Base-by-base conservation (phyloP, 2,888 invertebrate genomes). In the Empis stercorea region DNA sequence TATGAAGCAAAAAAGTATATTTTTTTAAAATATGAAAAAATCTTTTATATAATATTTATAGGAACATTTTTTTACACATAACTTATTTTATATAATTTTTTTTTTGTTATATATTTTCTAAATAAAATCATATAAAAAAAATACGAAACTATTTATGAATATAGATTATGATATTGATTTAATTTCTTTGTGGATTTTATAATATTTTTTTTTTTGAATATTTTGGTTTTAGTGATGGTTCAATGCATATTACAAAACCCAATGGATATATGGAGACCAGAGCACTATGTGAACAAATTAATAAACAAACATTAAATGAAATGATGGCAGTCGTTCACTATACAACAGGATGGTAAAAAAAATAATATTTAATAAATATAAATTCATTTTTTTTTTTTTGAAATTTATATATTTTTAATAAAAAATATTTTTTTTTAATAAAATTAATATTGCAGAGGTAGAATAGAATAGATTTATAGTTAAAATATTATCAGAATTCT, bases 321-420 rank as follows among this genome's bases (percentile, higher is more conserved):
- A 75, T 73, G 60, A 74, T 74, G 73, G 76, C 74, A 48, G 75
- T 83, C 55, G 79, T 82, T 40, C 83, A 84, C 65, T 80, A 79
- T 61, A 83, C 83, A 43, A 79, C 78, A 57, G 82, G 82, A 65
- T 84, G 84, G 84, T 84, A 68, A 76, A 62, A 61, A 48, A 43
- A 32, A 13, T 5, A 13, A 5, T 32, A 32, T 13, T 5, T n/a
- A n/a, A n/a, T n/a, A n/a, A n/a, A n/a, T n/a, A n/a, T n/a, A n/a
- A n/a, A n/a, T n/a, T n/a, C n/a, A n/a, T n/a, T 5, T 34, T 13
- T 34, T 13, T n/a, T 34, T 13, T n/a, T 34, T 34, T n/a, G 13
- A 34, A n/a, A 13, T 13, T 34, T n/a, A n/a, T 34, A 5, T 34
- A 34, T 7, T 27, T 27, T 27, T 27, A 27, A 27, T 27, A 20